A percentile compares a stretch with the other conserved stretches of the same genome.
These are phyloP conservation scores for Leptarthrus brevirostris DNA, from an alignment of 2,888 invertebrate species.

Conservation along the genomic window DNA sequence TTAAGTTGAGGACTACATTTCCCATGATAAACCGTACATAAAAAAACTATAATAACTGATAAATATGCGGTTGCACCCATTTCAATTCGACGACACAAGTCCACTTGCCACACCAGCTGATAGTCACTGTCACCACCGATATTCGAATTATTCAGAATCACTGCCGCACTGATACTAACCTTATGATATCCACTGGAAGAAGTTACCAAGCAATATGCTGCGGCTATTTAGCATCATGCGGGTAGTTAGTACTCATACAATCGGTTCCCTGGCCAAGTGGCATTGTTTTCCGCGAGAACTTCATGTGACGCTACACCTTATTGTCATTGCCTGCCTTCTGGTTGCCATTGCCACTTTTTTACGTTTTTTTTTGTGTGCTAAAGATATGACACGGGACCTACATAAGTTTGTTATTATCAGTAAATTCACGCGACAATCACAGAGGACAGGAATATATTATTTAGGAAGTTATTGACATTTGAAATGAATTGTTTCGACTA, in stretches of 20 bases:
- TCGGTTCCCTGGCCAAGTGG: slow-evolving; percentile 25
- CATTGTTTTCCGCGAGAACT: slow-evolving; percentile 54
- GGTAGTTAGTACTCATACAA: slow-evolving; percentile 42
- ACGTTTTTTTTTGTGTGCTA: not conserved
- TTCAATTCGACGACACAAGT: slow-evolving; percentile 4
- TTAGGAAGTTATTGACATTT: no score
- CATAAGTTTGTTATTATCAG: no score
- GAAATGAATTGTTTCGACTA: no score
- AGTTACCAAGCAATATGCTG: slow-evolving; percentile 1
- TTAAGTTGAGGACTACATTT: slow-evolving; percentile 68
- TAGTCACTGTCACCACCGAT: not conserved
- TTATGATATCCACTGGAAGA: slow-evolving; percentile 1
- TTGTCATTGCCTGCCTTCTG: slow-evolving; percentile 19
- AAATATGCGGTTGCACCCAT: not conserved
- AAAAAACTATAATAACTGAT: not conserved
- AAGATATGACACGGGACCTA: no score
- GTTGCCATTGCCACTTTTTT: not conserved
- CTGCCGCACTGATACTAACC: slow-evolving; percentile 26
- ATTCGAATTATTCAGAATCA: slow-evolving; percentile 17
- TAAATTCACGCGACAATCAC: no score
- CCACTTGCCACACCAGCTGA: no score
- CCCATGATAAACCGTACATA: not conserved
- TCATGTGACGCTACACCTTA: not conserved
- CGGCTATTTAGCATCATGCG: slow-evolving; percentile 16
- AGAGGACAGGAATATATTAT: no score